phyloP scores from a whole-genome alignment of 1,140 invertebrate genomes.

The Theocolax elegans region DNA sequence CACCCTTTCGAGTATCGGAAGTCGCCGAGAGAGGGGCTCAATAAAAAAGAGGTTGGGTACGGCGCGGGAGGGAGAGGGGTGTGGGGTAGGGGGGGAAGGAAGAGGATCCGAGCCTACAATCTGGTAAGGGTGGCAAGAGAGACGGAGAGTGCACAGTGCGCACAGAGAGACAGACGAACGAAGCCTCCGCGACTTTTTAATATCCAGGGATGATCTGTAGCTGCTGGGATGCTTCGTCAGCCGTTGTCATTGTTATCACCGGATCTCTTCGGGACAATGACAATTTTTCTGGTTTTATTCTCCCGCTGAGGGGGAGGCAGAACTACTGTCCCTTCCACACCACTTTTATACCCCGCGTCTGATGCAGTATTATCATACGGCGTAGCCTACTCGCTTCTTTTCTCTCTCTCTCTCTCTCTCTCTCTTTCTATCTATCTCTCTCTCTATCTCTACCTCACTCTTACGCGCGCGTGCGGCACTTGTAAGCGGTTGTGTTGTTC shows the following conservation, averaged over 20 bases:
- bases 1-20: slow-evolving; percentile 46
- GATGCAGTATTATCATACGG: slow-evolving; percentile 13
- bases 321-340: background rate
- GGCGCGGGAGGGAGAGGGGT: background rate
- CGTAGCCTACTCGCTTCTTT: background rate
- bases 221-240: slow-evolving; percentile 61
- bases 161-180: slow-evolving; percentile 40
- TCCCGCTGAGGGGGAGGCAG: slow-evolving; percentile 31
- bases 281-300: slow-evolving; percentile 66
- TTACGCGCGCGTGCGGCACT: background rate
- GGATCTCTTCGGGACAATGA: slow-evolving; percentile 65
- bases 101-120: background rate
- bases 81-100: background rate
- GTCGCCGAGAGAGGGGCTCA: slow-evolving; percentile 3
- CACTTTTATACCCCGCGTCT: slow-evolving; percentile 31
- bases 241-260: slow-evolving; percentile 65
- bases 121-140: background rate
- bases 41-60: slow-evolving; percentile 23
- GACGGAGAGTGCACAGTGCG: background rate
- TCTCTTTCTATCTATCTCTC: no score
- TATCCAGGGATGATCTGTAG: slow-evolving; percentile 66
- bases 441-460: slow-evolving; percentile 34
- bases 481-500: slow-evolving; percentile 1
- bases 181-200: slow-evolving; percentile 59
- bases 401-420: slow-evolving; percentile 27